phyloP scores from a whole-genome alignment of 2,888 invertebrate species.

The Tipula confusa region DNA sequence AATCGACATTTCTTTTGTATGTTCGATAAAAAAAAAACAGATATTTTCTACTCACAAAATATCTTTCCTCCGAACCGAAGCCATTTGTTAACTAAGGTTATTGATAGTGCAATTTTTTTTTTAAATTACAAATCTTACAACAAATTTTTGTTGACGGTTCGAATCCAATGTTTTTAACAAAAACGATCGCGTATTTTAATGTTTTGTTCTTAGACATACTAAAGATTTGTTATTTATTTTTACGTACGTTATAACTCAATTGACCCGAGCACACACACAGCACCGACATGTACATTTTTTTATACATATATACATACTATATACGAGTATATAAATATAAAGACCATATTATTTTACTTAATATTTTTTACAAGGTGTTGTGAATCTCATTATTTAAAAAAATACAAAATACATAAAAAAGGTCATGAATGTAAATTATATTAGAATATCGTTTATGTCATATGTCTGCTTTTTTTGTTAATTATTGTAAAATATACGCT shows the following conservation, averaged over 20 bases:
- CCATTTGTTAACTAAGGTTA: neutral
- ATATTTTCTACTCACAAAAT: neutral
- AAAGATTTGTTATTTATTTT: no score
- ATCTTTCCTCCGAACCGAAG: neutral
- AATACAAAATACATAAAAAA: neutral
- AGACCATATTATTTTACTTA: neutral
- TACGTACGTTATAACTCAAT: neutral
- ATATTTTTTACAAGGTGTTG: conserved; percentile 1
- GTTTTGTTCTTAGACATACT: neutral
- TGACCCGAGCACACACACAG: neutral
- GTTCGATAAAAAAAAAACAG: neutral
- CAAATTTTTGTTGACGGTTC: neutral
- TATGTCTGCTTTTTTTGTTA: neutral
- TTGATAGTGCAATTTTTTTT: conserved; percentile 25
- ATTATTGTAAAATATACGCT: neutral
- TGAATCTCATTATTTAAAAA: neutral
- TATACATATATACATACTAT: neutral
- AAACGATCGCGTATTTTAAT: neutral
- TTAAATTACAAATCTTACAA: neutral
- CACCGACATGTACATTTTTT: no score
- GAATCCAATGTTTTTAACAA: neutral
- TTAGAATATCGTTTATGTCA: neutral
- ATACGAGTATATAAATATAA: no score
- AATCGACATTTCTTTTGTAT: neutral
- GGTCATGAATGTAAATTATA: neutral